Percentiles rank a stretch among this genome's conserved stretches.
phyloP scores from a whole-genome alignment of 2,888 invertebrate species.

The Leuctra nigra region DNA sequence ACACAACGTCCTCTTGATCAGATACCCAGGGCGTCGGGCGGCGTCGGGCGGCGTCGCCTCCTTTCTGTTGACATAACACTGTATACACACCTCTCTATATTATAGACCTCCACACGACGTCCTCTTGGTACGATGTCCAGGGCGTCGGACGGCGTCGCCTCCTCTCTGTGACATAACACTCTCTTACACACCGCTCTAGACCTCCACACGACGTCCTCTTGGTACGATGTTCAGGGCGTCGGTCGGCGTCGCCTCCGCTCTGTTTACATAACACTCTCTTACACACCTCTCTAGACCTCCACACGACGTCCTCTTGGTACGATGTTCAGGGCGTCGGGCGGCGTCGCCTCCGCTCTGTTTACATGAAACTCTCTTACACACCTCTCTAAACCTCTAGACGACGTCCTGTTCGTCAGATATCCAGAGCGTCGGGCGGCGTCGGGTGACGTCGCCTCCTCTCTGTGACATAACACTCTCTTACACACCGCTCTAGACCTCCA shows the following conservation, averaged over 20 bases:
- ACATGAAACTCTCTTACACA: too few species aligned
- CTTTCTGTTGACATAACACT: neutral
- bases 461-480: too few species aligned
- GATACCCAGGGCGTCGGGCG: constrained; percentile 1
- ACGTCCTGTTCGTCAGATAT: neutral
- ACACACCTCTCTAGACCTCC: too few species aligned
- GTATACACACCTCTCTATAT: too few species aligned
- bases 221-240: constrained; percentile 2
- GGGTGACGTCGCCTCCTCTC: constrained; percentile 2
- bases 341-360: neutral
- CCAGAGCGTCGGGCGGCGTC: constrained; percentile 1
- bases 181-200: too few species aligned
- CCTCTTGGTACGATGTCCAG: neutral
- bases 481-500: too few species aligned
- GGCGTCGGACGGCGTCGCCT: constrained; percentile 6
- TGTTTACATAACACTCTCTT: too few species aligned
- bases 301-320: neutral
- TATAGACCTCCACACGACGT: too few species aligned
- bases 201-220: too few species aligned
- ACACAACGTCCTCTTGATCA: neutral
- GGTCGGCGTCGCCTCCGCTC: constrained; percentile 1
- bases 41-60: neutral
- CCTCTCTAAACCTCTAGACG: too few species aligned
- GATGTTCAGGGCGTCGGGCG: constrained; percentile 1
- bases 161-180: neutral